Base-by-base conservation (phyloP, 1,140 invertebrate species). In the Tetragonula clypearis region DNA sequence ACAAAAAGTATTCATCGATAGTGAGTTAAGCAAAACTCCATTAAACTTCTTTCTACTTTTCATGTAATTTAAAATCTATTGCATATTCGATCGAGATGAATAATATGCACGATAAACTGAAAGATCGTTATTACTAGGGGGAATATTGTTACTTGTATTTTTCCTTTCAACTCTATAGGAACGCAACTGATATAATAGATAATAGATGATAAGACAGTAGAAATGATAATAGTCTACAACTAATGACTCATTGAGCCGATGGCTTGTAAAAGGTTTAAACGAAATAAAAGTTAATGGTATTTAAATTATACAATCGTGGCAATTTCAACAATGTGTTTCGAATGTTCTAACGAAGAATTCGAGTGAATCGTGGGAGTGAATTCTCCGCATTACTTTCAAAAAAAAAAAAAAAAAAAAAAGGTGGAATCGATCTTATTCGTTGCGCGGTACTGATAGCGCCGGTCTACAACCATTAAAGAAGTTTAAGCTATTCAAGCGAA, bases 401-500 rank as follows among this genome's bases (percentile, higher is more conserved):
- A 30, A 30, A 30, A 30, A 30, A 30, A 30, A 30, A 30, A 30
- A 19, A 19, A 65, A 84, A 80, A 68, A 65, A 72, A 0, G 5
- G 17, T 82, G 74, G 85, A 72, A 81, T 87, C 71, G 71, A 83
- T 81, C 79, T 77, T 62, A 65, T 30, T 77, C 73, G 76, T 84
- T n/a, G 56, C 41, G 60, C 62, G 83, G 85, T 35, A 76, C 86
- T 86, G 88, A 91, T 88, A 88, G 86, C 86, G 60, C 66, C 86
- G 71, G 74, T 81, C 81, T 82, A 77, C 80, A 26, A 80, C 82
- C 80, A 89, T 89, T 90, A 92, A 90, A 91, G 90, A 92, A 92
- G 91, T 92, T 92, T 87, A 85, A 91, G 87, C 90, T 82, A 91
- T 92, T 92, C 89, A 84, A 91, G 87, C 85, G 87, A 92, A 92